Evolutionary conservation across 30 jellyfish, hydroid and myxozoan species (phyloP).

Genomic region (Haliclystus octoradiatus): DNA sequence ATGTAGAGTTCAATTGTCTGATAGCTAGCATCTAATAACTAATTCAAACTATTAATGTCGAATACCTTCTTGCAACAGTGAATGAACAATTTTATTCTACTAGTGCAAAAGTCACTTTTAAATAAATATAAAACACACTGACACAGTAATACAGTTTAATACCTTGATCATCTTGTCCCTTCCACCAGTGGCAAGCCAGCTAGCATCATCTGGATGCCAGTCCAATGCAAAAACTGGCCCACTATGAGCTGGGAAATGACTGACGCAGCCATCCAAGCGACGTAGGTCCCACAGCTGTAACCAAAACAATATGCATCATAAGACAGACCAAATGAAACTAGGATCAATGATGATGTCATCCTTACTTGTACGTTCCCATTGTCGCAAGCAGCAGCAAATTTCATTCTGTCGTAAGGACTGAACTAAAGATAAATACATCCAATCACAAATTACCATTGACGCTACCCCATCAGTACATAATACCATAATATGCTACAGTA

Average conservation of each 20-base stretch:
- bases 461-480: too few species aligned
- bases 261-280: slow-evolving; percentile 41
- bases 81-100: too few species aligned
- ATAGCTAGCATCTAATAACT: too few species aligned
- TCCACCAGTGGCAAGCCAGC: slow-evolving; percentile 96
- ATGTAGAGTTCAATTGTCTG: too few species aligned
- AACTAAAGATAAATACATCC: slow-evolving; percentile 14
- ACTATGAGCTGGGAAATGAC: slow-evolving; percentile 76
- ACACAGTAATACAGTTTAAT: too few species aligned
- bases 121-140: too few species aligned
- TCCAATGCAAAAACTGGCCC: slow-evolving; percentile 94
- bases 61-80: too few species aligned
- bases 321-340: not conserved
- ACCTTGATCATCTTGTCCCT: slow-evolving; percentile 80
- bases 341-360: not conserved
- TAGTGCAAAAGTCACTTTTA: too few species aligned
- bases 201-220: slow-evolving; percentile 94
- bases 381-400: slow-evolving; percentile 95
- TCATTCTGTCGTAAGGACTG: slow-evolving; percentile 56
- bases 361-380: slow-evolving; percentile 74
- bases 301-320: not conserved
- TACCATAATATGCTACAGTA: too few species aligned
- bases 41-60: too few species aligned
- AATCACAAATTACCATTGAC: too few species aligned
- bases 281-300: slow-evolving; percentile 81